Conservation (phyloP, 1,140 invertebrate species). For the Conus betulinus region DNA sequence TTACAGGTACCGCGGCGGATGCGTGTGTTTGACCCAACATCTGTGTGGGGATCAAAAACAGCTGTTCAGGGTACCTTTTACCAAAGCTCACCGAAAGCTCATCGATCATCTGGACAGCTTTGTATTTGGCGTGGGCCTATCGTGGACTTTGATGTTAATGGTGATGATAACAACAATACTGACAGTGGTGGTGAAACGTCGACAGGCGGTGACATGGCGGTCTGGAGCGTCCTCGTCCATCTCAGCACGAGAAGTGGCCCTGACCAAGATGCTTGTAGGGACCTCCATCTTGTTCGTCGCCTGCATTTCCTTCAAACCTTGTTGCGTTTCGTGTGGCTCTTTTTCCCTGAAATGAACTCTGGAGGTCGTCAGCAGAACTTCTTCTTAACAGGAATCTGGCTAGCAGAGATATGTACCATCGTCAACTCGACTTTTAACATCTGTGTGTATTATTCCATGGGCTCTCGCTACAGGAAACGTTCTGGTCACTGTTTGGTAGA, state of each 20-base stretch:
- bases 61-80: neutral
- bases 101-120: neutral
- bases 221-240: neutral
- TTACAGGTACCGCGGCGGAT: neutral
- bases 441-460: neutral
- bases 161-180: neutral
- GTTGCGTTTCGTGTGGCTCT: neutral
- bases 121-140: neutral
- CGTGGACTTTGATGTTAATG: neutral
- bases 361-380: slow-evolving; percentile 2
- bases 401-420: neutral
- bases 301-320: too few species aligned
- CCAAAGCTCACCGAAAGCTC: neutral
- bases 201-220: neutral
- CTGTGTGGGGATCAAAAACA: neutral
- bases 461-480: neutral
- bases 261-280: slow-evolving; percentile 17
- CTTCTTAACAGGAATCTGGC: neutral
- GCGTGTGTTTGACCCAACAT: neutral
- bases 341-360: neutral
- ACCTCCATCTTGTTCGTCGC: slow-evolving; percentile 1
- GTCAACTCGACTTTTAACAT: neutral
- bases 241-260: neutral
- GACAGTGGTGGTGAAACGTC: neutral
- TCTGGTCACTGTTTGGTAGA: too few species aligned